Percentiles rank a stretch among this genome's conserved stretches.
Conservation (phyloP, 2,888 invertebrate species). For the Eilema sororculum region DNA sequence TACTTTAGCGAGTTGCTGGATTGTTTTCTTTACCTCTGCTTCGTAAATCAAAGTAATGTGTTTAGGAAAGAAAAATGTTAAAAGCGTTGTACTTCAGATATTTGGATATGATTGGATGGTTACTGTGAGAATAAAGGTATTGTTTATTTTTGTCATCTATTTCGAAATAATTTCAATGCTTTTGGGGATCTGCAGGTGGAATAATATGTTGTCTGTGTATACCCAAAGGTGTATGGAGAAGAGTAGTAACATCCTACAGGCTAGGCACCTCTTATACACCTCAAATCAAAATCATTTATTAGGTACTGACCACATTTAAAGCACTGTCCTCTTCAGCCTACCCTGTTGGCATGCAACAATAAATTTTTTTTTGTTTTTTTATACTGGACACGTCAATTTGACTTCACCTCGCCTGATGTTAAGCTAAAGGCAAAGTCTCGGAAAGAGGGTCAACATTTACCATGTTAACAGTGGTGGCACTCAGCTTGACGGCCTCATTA, state of each 20-base stretch:
- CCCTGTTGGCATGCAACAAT: too few species aligned
- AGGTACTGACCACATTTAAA: too few species aligned
- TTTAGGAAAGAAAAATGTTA: conserved; percentile 20
- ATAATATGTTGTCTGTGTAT: not conserved
- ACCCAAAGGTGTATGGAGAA: not conserved
- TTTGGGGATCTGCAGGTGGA: not conserved
- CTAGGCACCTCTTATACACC: too few species aligned
- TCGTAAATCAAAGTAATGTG: conserved; percentile 50
- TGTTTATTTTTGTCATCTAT: not conserved
- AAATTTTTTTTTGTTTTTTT: too few species aligned
- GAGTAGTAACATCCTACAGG: not conserved
- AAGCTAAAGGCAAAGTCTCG: too few species aligned
- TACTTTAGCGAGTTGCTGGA: conserved; percentile 33
- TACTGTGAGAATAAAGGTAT: not conserved
- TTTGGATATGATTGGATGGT: not conserved
- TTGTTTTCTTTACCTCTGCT: conserved; percentile 39
- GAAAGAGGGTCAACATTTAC: too few species aligned
- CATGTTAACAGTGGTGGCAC: too few species aligned
- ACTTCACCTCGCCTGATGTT: too few species aligned
- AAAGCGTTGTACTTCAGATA: conserved; percentile 23
- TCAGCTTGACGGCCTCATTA: too few species aligned
- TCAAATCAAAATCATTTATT: too few species aligned
- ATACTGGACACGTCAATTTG: too few species aligned
- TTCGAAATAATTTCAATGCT: not conserved
- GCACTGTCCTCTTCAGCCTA: too few species aligned